Percentiles rank a stretch among this genome's conserved stretches.
These are phyloP conservation scores for Argopecten irradians DNA, from an alignment of 1,140 invertebrate species.

Conservation along the genomic window DNA sequence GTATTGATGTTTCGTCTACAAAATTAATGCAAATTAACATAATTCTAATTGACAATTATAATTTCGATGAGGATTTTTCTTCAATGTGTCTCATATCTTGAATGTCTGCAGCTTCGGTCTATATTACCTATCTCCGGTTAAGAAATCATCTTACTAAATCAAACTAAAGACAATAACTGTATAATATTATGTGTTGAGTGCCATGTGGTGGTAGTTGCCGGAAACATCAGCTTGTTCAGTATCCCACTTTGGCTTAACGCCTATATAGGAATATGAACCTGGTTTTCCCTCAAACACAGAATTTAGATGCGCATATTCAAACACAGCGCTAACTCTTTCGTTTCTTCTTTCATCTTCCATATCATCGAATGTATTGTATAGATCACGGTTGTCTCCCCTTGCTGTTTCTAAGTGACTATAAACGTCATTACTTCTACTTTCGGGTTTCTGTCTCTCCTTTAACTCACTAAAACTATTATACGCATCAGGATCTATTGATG, in stretches of 20 bases:
- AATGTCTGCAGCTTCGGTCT: too few relatives aligned
- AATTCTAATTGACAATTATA: too few relatives aligned
- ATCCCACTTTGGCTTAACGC: neutral
- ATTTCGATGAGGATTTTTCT: too few relatives aligned
- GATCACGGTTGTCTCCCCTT: neutral
- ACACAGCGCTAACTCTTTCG: neutral
- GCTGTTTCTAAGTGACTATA: neutral
- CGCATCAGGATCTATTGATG: neutral
- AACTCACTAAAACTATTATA: conserved; percentile 9
- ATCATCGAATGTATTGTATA: neutral
- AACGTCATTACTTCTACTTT: neutral
- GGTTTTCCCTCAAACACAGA: neutral
- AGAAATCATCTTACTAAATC: too few relatives aligned
- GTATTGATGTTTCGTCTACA: too few relatives aligned
- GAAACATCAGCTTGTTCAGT: neutral
- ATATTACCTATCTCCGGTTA: too few relatives aligned
- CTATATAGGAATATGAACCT: neutral
- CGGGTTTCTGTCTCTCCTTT: neutral
- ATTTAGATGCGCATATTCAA: neutral
- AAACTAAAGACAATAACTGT: too few relatives aligned
- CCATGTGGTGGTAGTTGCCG: neutral
- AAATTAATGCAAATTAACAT: too few relatives aligned
- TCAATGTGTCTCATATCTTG: too few relatives aligned
- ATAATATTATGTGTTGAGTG: neutral
- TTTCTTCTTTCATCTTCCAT: neutral